These are phyloP conservation scores for Cotesia congregata DNA, from an alignment of 2,888 invertebrate species.

Conservation along the genomic window DNA sequence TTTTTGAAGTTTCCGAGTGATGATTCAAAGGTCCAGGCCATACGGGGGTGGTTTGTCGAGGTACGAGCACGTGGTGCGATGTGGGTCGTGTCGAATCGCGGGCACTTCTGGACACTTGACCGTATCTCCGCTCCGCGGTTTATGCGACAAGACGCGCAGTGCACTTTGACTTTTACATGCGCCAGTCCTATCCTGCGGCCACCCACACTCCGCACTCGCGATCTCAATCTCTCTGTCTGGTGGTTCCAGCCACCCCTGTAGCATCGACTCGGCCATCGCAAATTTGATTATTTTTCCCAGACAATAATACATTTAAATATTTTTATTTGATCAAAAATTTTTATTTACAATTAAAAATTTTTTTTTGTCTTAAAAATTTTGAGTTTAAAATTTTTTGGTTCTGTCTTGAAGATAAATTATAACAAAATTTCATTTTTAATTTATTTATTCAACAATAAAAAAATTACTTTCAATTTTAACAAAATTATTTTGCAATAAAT, in stretches of 20 bases:
- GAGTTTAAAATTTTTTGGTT: too few species aligned
- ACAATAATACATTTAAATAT: too few species aligned
- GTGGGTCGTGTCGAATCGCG: conserved; percentile 18
- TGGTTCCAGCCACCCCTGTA: conserved; percentile 22
- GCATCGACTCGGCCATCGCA: conserved; percentile 11
- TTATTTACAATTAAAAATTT: too few species aligned
- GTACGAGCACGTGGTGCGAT: background rate
- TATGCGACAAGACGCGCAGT: conserved; percentile 35
- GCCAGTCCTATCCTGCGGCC: conserved; percentile 3
- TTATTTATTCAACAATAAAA: too few species aligned
- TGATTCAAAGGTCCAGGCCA: background rate
- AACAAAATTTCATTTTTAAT: too few species aligned
- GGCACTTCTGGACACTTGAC: conserved; percentile 19
- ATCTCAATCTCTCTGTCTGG: background rate
- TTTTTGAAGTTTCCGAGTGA: background rate
- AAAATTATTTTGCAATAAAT: too few species aligned
- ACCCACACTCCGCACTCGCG: conserved; percentile 7
- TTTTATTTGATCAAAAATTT: too few species aligned
- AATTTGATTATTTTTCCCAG: background rate
- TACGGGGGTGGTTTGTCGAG: conserved; percentile 2
- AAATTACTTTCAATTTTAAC: too few species aligned
- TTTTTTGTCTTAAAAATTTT: too few species aligned
- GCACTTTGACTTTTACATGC: conserved; percentile 25
- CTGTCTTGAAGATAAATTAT: too few species aligned
- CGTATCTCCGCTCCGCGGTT: conserved; percentile 22